Evolutionary conservation across 2,113 vertebrate genomes (phyloP).

Genomic region (Ahaetulla prasina): DNA sequence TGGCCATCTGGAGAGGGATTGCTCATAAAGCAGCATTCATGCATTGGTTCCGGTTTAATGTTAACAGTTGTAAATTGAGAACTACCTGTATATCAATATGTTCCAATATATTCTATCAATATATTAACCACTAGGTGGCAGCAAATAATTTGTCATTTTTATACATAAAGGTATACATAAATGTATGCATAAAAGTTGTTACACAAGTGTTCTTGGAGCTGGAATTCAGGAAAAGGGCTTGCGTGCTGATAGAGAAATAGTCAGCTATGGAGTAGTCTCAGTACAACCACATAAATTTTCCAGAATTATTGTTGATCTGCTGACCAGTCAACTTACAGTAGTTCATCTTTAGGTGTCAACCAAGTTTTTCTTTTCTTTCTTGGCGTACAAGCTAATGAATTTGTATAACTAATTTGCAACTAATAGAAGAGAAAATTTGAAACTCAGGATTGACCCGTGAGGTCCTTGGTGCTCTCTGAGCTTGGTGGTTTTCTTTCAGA

Average conservation of each 20-base stretch:
- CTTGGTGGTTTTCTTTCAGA: too few relatives aligned
- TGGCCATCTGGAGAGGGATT: not conserved
- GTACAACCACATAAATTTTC: not conserved
- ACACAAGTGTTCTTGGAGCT: not conserved
- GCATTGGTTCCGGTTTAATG: not conserved
- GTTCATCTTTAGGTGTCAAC: not conserved
- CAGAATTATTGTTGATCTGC: not conserved
- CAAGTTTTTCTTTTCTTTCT: not conserved
- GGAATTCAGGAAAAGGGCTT: not conserved
- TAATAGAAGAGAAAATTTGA: not conserved
- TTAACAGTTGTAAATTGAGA: not conserved
- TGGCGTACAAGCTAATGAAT: not conserved
- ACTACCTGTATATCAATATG: not conserved
- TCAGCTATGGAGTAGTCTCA: not conserved
- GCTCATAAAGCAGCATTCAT: not conserved
- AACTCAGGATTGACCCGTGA: too few relatives aligned
- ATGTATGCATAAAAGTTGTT: too few relatives aligned
- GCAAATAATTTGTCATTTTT: not conserved
- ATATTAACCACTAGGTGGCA: not conserved
- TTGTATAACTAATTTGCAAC: not conserved
- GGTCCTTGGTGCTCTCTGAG: too few relatives aligned
- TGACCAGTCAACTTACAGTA: not conserved
- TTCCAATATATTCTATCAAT: not conserved
- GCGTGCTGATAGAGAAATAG: not conserved
- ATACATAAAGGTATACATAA: too few relatives aligned